phyloP scores from a whole-genome alignment of 2,888 invertebrate species.

The Entomobrya multifasciata region DNA sequence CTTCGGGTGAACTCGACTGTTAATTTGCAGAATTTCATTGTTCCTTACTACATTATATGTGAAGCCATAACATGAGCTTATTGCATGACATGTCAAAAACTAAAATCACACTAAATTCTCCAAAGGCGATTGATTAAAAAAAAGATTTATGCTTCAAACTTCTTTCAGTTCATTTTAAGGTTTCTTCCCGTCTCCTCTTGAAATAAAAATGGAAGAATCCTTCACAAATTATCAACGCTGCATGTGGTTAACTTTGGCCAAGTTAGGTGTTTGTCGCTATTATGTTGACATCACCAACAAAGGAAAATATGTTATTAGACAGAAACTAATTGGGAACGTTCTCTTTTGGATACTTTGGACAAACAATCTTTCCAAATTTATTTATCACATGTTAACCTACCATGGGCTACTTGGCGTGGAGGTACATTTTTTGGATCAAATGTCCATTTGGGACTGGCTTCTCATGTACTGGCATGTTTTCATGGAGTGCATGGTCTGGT shows the following conservation, averaged over 20 bases:
- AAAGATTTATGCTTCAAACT: too few relatives aligned
- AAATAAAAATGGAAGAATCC: constrained; percentile 36
- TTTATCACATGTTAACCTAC: constrained; percentile 39
- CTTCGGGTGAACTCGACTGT: too few relatives aligned
- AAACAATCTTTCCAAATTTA: constrained; percentile 38
- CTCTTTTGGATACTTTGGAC: constrained; percentile 6
- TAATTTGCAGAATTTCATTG: too few relatives aligned
- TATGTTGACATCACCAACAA: constrained; percentile 3
- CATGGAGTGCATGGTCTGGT: constrained; percentile 3
- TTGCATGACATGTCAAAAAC: too few relatives aligned
- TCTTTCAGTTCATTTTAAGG: too few relatives aligned
- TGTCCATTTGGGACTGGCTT: constrained; percentile 58
- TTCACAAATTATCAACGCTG: constrained; percentile 56
- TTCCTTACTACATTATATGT: too few relatives aligned
- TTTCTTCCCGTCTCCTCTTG: too few relatives aligned
- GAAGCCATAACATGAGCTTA: too few relatives aligned
- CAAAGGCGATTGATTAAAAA: too few relatives aligned
- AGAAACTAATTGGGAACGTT: neutral
- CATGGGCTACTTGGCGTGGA: constrained; percentile 31
- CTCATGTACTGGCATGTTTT: constrained; percentile 28
- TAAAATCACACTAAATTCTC: too few relatives aligned
- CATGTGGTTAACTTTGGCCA: constrained; percentile 40
- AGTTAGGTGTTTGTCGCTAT: constrained; percentile 14
- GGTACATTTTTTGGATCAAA: constrained; percentile 57
- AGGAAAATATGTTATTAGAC: constrained; percentile 32